phyloP scores from a whole-genome alignment of 2,797 vertebrate genomes.

The Tympanoctomys barrerae region DNA sequence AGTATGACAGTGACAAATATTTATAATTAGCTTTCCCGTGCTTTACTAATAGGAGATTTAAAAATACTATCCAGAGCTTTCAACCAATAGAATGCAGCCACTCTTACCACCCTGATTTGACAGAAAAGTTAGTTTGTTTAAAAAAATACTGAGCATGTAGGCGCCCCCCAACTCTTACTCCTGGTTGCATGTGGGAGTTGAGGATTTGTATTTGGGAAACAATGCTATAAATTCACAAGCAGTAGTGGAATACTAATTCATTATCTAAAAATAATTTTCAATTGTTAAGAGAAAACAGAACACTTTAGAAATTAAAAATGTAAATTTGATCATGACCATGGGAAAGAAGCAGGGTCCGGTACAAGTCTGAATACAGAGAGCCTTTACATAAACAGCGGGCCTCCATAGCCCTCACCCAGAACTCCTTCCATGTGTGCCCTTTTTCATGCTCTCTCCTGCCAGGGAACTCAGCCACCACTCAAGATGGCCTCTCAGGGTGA shows the following conservation, averaged over 20 bases:
- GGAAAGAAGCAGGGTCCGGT: slow-evolving; percentile 1
- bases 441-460: background rate
- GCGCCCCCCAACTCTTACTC: background rate
- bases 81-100: background rate
- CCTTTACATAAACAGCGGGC: background rate
- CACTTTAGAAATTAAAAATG: background rate
- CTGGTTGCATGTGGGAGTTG: background rate
- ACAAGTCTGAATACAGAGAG: background rate
- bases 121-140: background rate
- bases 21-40: background rate
- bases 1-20: background rate
- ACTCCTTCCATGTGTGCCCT: background rate
- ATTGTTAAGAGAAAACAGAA: background rate
- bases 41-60: slow-evolving; percentile 7
- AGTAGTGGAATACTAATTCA: background rate
- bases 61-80: slow-evolving; percentile 9
- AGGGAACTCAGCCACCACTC: background rate
- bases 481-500: background rate
- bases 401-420: background rate
- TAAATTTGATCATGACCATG: background rate
- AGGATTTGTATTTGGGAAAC: background rate
- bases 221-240: background rate
- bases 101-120: background rate
- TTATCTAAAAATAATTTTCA: background rate
- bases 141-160: background rate